phyloP scores from a whole-genome alignment of 2,797 vertebrate genomes.

The Simalia tracyae region DNA sequence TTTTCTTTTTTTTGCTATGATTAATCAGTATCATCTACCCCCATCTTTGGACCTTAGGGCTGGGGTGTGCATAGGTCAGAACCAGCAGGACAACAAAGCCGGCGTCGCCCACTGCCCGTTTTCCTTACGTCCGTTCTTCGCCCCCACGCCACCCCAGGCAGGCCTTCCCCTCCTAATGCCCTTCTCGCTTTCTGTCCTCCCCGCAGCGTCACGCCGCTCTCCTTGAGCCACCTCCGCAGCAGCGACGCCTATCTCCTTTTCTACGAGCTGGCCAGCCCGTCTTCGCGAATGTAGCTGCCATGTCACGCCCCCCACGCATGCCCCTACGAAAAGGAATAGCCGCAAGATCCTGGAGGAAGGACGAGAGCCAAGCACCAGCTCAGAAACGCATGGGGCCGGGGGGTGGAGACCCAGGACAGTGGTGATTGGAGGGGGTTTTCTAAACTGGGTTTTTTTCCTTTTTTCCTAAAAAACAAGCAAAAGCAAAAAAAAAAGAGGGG shows the following conservation, averaged over 20 bases:
- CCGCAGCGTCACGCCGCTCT: constrained; percentile 88
- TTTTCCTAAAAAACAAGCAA: constrained; percentile 47
- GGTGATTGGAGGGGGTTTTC: neutral
- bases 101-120: neutral
- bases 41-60: neutral
- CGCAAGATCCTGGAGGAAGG: constrained; percentile 11
- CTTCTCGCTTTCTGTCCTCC: constrained; percentile 19
- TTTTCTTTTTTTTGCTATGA: neutral
- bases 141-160: neutral
- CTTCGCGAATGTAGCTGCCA: constrained; percentile 82
- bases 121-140: neutral
- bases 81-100: neutral
- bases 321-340: neutral
- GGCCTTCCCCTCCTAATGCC: neutral
- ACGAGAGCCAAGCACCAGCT: constrained; percentile 15
- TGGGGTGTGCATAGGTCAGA: neutral
- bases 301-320: neutral
- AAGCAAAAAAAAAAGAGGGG: constrained; percentile 31
- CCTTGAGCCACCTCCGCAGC: constrained; percentile 90
- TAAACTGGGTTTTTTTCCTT: neutral
- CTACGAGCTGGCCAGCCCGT: constrained; percentile 85
- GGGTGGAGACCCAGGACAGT: neutral
- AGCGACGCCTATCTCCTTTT: constrained; percentile 95
- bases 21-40: neutral
- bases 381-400: neutral